A percentile compares a stretch with the other conserved stretches of the same genome.
Conservation (phyloP, 37 sponge, comb jelly and placozoan genomes). For the Beroe ovata region DNA sequence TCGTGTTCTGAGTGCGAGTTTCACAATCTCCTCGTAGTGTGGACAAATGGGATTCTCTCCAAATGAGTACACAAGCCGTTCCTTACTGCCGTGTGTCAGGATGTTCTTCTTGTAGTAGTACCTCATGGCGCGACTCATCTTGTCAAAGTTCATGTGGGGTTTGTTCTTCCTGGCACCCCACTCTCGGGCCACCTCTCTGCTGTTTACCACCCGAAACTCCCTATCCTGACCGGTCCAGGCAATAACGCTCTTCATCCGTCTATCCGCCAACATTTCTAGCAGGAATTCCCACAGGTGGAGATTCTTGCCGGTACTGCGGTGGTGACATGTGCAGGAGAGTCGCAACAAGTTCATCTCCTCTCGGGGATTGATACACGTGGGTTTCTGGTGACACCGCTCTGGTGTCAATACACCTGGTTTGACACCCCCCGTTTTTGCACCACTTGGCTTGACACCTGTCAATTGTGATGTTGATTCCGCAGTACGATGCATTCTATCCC, state of each 20-base stretch:
- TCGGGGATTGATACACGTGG: not conserved
- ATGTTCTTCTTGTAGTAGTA: conserved; percentile 67
- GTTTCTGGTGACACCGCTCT: not conserved
- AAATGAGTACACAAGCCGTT: conserved; percentile 41
- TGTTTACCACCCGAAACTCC: conserved; percentile 61
- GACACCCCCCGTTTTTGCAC: not conserved
- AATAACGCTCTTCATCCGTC: conserved; percentile 51
- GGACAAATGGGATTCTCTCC: conserved; percentile 29
- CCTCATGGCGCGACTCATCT: conserved; percentile 63
- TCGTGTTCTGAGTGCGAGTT: conserved; percentile 36
- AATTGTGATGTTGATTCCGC: too few relatives aligned
- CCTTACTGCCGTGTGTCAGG: conserved; percentile 58
- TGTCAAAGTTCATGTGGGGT: conserved; percentile 68
- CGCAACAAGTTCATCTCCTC: conserved; percentile 60
- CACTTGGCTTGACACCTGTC: not conserved
- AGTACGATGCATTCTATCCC: not conserved
- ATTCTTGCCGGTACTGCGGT: conserved; percentile 21
- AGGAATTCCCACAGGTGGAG: conserved; percentile 62
- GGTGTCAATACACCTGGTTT: not conserved
- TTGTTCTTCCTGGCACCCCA: conserved; percentile 67
- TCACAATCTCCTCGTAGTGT: conserved; percentile 55
- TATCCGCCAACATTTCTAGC: conserved; percentile 56
- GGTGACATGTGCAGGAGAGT: conserved; percentile 55
- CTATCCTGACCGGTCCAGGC: conserved; percentile 44
- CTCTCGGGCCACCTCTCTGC: conserved; percentile 61